Percentiles rank a stretch among this genome's conserved stretches.
These are phyloP conservation scores for Mnemiopsis leidyi DNA, from an alignment of 37 sponge, comb jelly and placozoan species.

Conservation along the genomic window DNA sequence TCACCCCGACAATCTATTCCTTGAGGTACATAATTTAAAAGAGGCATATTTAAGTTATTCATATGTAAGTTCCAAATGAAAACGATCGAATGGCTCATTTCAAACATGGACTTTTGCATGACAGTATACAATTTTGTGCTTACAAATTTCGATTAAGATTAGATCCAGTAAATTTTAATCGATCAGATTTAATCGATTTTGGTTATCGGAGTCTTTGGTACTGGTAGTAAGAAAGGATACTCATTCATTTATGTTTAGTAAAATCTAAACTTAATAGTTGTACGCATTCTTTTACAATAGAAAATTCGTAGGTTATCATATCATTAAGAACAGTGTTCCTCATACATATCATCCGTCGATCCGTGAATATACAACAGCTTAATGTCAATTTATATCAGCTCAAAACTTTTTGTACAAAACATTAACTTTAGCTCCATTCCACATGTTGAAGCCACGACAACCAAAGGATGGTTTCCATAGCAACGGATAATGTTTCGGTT, in stretches of 20 bases:
- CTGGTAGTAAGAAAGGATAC: too few species aligned
- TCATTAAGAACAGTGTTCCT: neutral
- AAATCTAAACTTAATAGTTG: neutral
- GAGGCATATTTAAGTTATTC: too few species aligned
- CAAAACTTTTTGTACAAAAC: neutral
- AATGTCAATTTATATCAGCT: neutral
- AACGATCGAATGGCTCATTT: too few species aligned
- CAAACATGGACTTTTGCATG: too few species aligned
- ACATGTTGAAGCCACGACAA: neutral
- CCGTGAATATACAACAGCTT: neutral
- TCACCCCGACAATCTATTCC: too few species aligned
- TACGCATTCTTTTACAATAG: neutral
- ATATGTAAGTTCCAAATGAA: too few species aligned
- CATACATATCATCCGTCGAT: neutral
- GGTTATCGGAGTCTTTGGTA: too few species aligned
- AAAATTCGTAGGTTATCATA: neutral
- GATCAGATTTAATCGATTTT: too few species aligned
- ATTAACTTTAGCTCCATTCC: neutral
- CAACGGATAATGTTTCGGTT: neutral
- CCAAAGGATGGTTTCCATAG: neutral
- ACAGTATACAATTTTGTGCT: too few species aligned
- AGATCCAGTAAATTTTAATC: too few species aligned
- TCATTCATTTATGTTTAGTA: neutral
- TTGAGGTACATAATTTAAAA: too few species aligned
- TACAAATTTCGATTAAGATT: too few species aligned